Evolutionary conservation across 2,113 vertebrate genomes (phyloP), one percentile per base, ranked within the genome.

Genomic region (Rutilus rutilus): DNA sequence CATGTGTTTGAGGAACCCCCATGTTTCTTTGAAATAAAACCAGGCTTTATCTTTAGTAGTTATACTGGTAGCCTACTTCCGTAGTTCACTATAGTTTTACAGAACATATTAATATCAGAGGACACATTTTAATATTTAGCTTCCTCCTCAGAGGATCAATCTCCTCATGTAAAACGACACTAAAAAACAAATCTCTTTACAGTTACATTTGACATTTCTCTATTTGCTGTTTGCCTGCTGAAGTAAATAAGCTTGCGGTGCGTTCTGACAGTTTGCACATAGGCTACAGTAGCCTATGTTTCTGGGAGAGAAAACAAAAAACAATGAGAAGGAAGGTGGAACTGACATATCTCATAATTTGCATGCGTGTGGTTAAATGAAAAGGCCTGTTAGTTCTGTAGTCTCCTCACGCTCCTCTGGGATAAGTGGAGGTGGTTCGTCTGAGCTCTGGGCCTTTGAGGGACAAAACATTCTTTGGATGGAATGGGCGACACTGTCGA

Each of bases 1-100:
- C 45, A 7, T 64, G 36, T 45, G 59, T 80, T 80, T 80, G 59
- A 80, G 59, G 78, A 80, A 80, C 59, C 78, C 5, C 10, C n/a
- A 30, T 50, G 73, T 65, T 50, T 52, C 45, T 82, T 52, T 52
- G 17, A 69, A 82, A 54, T 52, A 52, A 25, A 9, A 60, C 27
- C n/a, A 80, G 23, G 36, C 39, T 64, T 80, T 80, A 80, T 1
- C 23, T 79, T 64, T 25, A 60, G 36, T 42, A 39, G 36, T 6
- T 47, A 64, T 6, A 21, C n/a, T 47, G 36, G 0, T 33, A 33
- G 33, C 33, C 33, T 81, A 81, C 78, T 81, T 65, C 39, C 78
- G 25, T 6, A 47, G 23, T 19, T 64, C 25, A 64, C n/a, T 80
- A 30, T 30, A 25, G 45, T 52, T 67, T 69, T 27, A 47, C n/a